Evolutionary conservation across 2,797 vertebrate species (phyloP).

Genomic region (Coracias cyanogaster): DNA sequence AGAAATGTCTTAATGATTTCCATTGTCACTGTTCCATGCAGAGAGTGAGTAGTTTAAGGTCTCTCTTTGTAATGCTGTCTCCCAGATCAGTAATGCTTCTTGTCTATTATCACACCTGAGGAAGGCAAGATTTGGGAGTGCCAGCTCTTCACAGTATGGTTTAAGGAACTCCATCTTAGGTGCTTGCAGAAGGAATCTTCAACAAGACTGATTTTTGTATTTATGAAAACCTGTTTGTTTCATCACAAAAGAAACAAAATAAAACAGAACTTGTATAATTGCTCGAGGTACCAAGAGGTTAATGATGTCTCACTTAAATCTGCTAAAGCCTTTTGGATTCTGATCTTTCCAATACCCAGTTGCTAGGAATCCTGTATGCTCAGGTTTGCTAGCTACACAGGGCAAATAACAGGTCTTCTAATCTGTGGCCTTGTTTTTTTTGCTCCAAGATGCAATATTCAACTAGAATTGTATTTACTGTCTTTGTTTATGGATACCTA

Average conservation of each 20-base stretch:
- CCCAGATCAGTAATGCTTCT: background rate
- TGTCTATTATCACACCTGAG: background rate
- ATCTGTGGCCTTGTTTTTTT: background rate
- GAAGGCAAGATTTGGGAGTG: background rate
- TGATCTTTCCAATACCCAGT: background rate
- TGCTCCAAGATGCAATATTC: background rate
- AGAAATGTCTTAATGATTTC: background rate
- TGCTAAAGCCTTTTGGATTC: background rate
- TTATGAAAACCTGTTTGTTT: background rate
- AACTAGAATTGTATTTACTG: background rate
- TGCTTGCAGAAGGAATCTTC: background rate
- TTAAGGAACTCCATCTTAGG: background rate
- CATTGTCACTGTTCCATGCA: background rate
- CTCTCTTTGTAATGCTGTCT: background rate
- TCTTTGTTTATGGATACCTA: background rate
- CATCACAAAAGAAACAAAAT: background rate
- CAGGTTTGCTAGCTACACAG: background rate
- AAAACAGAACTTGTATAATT: background rate
- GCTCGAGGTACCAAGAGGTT: background rate
- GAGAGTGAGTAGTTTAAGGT: background rate
- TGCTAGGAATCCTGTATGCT: background rate
- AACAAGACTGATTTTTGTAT: background rate
- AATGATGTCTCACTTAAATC: background rate
- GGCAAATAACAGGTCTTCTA: background rate
- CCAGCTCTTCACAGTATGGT: fast-evolving